Evolutionary conservation across 64 coral and sea anemone species (phyloP).

Genomic region (Montipora efflorescens): DNA sequence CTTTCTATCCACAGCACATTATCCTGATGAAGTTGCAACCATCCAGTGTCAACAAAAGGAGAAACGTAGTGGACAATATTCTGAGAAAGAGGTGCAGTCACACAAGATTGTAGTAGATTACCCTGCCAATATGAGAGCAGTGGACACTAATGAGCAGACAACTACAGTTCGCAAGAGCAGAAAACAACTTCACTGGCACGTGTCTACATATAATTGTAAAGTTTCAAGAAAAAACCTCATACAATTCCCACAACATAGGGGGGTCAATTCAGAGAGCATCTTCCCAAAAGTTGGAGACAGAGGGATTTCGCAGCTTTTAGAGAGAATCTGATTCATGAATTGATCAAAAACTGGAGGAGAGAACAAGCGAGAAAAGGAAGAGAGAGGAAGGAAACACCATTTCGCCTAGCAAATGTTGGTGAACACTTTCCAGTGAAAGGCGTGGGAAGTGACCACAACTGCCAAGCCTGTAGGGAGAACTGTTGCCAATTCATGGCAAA

Average conservation of each 20-base stretch:
- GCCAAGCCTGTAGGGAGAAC: conserved; percentile 64
- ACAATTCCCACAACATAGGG: background rate
- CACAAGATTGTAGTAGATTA: conserved; percentile 36
- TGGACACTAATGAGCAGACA: conserved; percentile 34
- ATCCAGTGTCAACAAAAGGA: conserved; percentile 14
- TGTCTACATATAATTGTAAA: too few relatives aligned
- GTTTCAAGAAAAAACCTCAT: too few relatives aligned
- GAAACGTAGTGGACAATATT: conserved; percentile 6
- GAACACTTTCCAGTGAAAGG: conserved; percentile 67
- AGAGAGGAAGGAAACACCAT: conserved; percentile 54
- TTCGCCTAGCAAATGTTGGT: conserved; percentile 45
- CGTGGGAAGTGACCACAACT: conserved; percentile 61
- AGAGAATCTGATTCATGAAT: conserved; percentile 48
- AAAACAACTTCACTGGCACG: background rate
- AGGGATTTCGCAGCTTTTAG: background rate
- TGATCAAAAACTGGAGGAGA: conserved; percentile 53
- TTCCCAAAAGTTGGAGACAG: background rate
- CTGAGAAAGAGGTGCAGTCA: conserved; percentile 6
- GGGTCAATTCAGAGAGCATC: conserved; percentile 31
- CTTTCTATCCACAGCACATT: conserved; percentile 62
- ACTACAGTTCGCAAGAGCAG: background rate
- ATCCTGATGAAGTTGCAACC: conserved; percentile 35
- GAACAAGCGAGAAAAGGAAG: conserved; percentile 52
- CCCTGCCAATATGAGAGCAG: conserved; percentile 27
- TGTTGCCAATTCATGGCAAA: conserved; percentile 29